phyloP scores from a whole-genome alignment of 2,888 invertebrate genomes.

The Poecilobothrus nobilitatus region DNA sequence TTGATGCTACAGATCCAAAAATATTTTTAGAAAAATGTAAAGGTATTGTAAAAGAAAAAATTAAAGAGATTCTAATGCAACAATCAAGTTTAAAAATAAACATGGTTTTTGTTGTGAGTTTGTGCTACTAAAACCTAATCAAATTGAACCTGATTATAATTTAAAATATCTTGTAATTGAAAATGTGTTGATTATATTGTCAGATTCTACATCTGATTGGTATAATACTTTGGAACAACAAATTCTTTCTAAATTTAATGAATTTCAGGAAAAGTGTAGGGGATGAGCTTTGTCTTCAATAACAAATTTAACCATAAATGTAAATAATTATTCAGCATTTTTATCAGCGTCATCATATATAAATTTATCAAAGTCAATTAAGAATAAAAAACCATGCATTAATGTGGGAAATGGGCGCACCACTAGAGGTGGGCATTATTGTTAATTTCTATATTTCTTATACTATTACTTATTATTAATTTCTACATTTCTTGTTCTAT shows the following conservation, averaged over 20 bases:
- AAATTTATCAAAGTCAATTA: too few relatives aligned
- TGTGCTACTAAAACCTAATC: neutral
- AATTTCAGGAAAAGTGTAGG: too few relatives aligned
- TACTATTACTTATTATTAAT: too few relatives aligned
- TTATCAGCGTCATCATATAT: slow-evolving; percentile 2
- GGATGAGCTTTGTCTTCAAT: slow-evolving; percentile 4
- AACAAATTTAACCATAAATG: slow-evolving; percentile 5
- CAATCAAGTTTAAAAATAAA: neutral
- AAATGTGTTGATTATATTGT: neutral
- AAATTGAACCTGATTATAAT: neutral
- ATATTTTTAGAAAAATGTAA: too few relatives aligned
- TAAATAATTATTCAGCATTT: neutral
- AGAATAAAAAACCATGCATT: neutral
- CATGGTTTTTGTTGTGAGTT: neutral
- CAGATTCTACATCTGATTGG: neutral
- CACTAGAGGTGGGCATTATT: too few relatives aligned
- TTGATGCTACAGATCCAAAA: too few relatives aligned
- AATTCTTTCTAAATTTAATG: neutral
- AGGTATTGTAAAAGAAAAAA: too few relatives aligned
- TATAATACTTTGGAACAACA: neutral
- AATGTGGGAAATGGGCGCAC: neutral
- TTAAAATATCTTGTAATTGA: neutral
- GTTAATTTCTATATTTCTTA: too few relatives aligned
- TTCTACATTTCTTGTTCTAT: too few relatives aligned
- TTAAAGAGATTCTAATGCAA: too few relatives aligned